These are phyloP conservation scores for Typhlichthys subterraneus DNA, from an alignment of 2,797 vertebrate species.

Conservation along the genomic window DNA sequence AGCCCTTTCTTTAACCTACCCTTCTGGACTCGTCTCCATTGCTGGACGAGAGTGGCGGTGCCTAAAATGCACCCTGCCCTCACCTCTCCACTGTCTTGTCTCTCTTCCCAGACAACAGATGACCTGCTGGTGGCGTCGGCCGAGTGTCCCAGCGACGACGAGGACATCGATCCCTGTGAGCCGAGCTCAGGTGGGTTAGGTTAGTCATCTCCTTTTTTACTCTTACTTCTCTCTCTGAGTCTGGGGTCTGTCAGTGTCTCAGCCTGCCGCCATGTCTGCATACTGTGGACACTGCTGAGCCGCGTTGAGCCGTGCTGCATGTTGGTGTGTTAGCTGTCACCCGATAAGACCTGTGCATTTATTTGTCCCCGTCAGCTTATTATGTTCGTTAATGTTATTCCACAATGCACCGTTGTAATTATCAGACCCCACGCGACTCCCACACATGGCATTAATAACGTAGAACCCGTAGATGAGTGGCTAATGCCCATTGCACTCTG, in stretches of 20 bases:
- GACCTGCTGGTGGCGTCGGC: conserved; percentile 95
- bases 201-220: conserved; percentile 95
- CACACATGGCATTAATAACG: conserved; percentile 21
- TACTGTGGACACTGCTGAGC: conserved; percentile 3
- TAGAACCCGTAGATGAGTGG: conserved; percentile 43
- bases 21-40: conserved; percentile 35
- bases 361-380: conserved; percentile 22
- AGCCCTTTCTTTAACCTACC: conserved; percentile 43
- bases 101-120: conserved; percentile 88
- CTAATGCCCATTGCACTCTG: too few relatives aligned
- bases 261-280: conserved; percentile 24
- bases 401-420: conserved; percentile 36
- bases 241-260: conserved; percentile 76
- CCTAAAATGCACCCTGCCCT: conserved; percentile 32
- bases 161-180: conserved; percentile 99
- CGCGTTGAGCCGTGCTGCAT: neutral
- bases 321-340: conserved; percentile 6
- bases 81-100: conserved; percentile 31
- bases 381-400: conserved; percentile 17
- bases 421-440: conserved; percentile 40
- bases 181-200: conserved; percentile 99
- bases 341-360: conserved; percentile 1
- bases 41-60: conserved; percentile 31
- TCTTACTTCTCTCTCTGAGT: conserved; percentile 86
- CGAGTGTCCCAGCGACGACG: conserved; percentile 97